Conservation (phyloP, 1,140 invertebrate genomes). For the Proales similis region DNA sequence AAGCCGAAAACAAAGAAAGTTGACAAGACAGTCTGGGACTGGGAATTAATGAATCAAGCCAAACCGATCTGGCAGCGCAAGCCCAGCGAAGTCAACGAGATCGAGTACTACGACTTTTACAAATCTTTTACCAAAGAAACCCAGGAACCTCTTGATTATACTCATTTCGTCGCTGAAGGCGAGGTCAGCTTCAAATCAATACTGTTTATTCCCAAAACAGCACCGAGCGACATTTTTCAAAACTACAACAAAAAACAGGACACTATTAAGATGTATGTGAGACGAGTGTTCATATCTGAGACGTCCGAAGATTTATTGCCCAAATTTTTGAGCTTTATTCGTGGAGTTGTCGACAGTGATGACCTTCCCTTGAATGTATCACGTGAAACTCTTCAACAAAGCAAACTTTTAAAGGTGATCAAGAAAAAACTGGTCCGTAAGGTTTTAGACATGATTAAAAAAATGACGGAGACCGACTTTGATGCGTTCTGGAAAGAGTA, state of each 20-base stretch:
- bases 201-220: conserved; percentile 78
- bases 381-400: conserved; percentile 87
- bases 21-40: conserved; percentile 95
- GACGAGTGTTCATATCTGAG: conserved; percentile 96
- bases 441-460: conserved; percentile 95
- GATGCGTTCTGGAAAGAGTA: conserved; percentile 97
- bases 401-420: conserved; percentile 96
- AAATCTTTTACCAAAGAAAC: conserved; percentile 82
- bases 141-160: conserved; percentile 74
- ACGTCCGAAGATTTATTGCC: conserved; percentile 99
- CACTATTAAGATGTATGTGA: conserved; percentile 68
- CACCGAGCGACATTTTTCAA: conserved; percentile 86
- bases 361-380: conserved; percentile 97
- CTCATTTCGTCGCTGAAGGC: conserved; percentile 95
- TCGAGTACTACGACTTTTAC: conserved; percentile 89
- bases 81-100: conserved; percentile 71
- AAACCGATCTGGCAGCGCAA: conserved; percentile 80
- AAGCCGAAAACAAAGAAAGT: conserved; percentile 58
- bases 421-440: conserved; percentile 97
- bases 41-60: conserved; percentile 88
- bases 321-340: conserved; percentile 86
- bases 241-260: conserved; percentile 24
- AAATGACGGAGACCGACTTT: conserved; percentile 81
- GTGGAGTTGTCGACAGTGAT: conserved; percentile 94
- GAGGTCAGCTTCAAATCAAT: conserved; percentile 97